These are phyloP conservation scores for Melanerpes aurifrons DNA, from an alignment of 2,113 vertebrate species.

Conservation along the genomic window DNA sequence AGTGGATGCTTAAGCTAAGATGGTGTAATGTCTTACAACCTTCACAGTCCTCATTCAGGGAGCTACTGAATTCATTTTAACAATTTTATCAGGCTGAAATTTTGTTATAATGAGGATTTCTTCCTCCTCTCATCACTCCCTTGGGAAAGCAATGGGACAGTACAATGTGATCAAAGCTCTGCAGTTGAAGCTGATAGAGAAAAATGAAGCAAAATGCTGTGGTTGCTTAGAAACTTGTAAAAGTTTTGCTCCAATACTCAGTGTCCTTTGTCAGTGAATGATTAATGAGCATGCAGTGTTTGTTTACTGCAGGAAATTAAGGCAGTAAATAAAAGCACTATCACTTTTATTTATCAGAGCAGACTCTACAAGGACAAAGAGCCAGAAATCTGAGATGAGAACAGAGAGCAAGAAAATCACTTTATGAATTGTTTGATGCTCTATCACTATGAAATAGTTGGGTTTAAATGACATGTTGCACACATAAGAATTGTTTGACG, in stretches of 20 bases:
- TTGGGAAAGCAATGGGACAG: not conserved
- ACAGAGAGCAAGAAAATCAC: not conserved
- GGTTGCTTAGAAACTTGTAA: conserved; percentile 44
- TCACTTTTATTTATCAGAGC: not conserved
- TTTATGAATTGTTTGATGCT: not conserved
- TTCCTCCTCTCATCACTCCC: not conserved
- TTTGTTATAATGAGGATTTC: not conserved
- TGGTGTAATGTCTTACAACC: not conserved
- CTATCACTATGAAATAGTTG: not conserved
- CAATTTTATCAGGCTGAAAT: not conserved
- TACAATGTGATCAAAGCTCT: not conserved
- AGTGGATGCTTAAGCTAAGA: not conserved
- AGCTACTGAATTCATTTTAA: not conserved
- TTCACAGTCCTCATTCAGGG: not conserved
- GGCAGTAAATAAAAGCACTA: conserved; percentile 27
- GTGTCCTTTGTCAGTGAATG: not conserved
- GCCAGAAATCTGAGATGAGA: not conserved
- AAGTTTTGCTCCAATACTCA: conserved; percentile 2
- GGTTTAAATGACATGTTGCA: not conserved
- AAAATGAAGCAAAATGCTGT: conserved; percentile 16
- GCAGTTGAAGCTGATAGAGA: not conserved
- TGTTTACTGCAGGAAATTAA: conserved; percentile 37
- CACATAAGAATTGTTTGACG: not conserved
- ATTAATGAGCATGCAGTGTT: conserved; percentile 10
- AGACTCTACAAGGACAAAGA: not conserved